Base-by-base conservation (phyloP, 2,797 vertebrate genomes). In the Coendou prehensilis region DNA sequence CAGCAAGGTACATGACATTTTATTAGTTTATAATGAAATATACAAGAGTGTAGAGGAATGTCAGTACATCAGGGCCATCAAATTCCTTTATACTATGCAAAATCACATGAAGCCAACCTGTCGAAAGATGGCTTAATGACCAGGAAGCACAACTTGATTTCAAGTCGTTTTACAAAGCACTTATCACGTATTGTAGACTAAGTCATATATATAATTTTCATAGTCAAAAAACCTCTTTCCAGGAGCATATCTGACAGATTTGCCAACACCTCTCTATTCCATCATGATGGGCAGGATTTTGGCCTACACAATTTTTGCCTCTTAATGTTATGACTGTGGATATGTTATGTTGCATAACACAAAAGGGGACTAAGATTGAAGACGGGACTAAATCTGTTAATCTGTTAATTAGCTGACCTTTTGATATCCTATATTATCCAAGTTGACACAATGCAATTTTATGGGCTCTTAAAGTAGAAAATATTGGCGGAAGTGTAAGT, bases 1-100 rank as follows among this genome's bases (percentile, higher is more conserved):
- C 41, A 41, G 54, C 18, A 64, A 28, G 0, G 4, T 87, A 9
- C 23, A 17, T 80, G 57, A 69, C 15, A 69, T 13, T 91, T 67
- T 67, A 87, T 75, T 79, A 87, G 87, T 56, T 91, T 71, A 47
- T 54, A 59, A 8, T 67, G 56, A 79, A 59, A 80, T 93, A 93
- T 56, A 79, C 23, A 92, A 57, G 28, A 37, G 15, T 59, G 26
- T 11, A 80, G 37, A 89, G 47, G 28, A 15, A 50, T 37, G 50
- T 75, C 3, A 41, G 20, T 47, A 56, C 30, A 80, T 85, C 50
- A 61, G 14, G 8, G 10, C 52, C 33, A 56, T 23, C n/a, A 90
- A 47, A 18, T 79, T 84, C 73, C 78, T 80, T 9, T 83, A 20
- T 56, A 56, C 14, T 8, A 10, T 11, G 30, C 9, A 84, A 96